Percentiles rank a stretch among this genome's conserved stretches.
Conservation (phyloP, 2,888 invertebrate genomes). For the Neria commutata region DNA sequence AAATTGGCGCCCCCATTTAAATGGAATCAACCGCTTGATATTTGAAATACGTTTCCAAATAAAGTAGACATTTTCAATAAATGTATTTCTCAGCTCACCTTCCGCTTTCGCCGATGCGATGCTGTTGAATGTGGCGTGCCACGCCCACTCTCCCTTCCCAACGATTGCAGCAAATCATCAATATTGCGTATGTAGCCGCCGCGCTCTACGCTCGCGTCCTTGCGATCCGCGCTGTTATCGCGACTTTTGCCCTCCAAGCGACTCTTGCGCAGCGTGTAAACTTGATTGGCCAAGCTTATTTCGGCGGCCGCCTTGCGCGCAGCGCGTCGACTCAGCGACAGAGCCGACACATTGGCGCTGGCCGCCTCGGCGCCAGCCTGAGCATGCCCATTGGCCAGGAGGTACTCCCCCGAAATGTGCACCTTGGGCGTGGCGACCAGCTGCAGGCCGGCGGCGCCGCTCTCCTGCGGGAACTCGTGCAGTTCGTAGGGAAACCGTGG, state of each 20-base stretch:
- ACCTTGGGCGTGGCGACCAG: slow-evolving; percentile 55
- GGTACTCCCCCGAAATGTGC: slow-evolving; percentile 58
- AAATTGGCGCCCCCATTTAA: too few species aligned
- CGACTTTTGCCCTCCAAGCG: slow-evolving; percentile 35
- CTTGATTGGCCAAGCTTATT: slow-evolving; percentile 55
- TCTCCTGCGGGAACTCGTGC: slow-evolving; percentile 55
- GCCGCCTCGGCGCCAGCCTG: slow-evolving; percentile 18
- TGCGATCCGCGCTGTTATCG: slow-evolving; percentile 54
- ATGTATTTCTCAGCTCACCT: slow-evolving; percentile 46
- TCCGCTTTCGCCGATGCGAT: slow-evolving; percentile 51
- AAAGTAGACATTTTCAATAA: too few species aligned
- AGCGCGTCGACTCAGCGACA: slow-evolving; percentile 38
- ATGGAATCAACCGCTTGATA: too few species aligned
- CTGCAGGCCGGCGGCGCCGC: slow-evolving; percentile 54
- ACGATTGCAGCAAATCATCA: slow-evolving; percentile 54
- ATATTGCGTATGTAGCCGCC: slow-evolving; percentile 53
- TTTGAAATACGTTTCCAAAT: too few species aligned
- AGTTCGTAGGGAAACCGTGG: slow-evolving; percentile 57
- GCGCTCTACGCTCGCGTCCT: slow-evolving; percentile 39
- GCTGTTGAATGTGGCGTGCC: slow-evolving; percentile 46
- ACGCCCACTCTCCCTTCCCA: slow-evolving; percentile 42
- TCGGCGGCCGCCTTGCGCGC: slow-evolving; percentile 52
- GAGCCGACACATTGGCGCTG: slow-evolving; percentile 15
- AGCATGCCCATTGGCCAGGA: slow-evolving; percentile 44
- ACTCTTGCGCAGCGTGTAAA: slow-evolving; percentile 56